Evolutionary conservation across 2,113 vertebrate genomes (phyloP).

Genomic region (Syngnathus scovelli): DNA sequence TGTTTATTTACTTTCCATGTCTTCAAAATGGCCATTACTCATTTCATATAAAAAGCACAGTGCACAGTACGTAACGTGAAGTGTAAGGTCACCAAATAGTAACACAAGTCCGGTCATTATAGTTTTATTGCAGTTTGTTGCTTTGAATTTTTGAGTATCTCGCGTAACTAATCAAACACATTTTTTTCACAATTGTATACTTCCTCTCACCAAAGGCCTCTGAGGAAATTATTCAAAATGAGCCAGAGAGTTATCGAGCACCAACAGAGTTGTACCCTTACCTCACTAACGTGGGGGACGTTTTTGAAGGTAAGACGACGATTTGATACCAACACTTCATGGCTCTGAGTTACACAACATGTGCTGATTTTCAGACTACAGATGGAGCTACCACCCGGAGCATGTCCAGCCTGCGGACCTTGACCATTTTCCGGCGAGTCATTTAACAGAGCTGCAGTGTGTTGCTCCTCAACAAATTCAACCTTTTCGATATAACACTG

Average conservation of each 20-base stretch:
- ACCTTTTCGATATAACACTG: constrained; percentile 42
- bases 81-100: not conserved
- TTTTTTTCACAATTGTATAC: not conserved
- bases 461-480: constrained; percentile 53
- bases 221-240: constrained; percentile 42
- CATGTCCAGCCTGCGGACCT: constrained; percentile 44
- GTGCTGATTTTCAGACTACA: constrained; percentile 42
- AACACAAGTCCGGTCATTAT: too few relatives aligned
- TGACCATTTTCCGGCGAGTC: constrained; percentile 47
- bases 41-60: too few relatives aligned
- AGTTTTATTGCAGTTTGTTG: too few relatives aligned
- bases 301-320: constrained; percentile 55
- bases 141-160: too few relatives aligned
- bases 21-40: too few relatives aligned
- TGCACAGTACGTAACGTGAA: not conserved
- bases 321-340: not conserved
- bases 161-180: not conserved
- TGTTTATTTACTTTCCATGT: too few relatives aligned
- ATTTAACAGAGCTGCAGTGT: constrained; percentile 58
- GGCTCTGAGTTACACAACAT: not conserved
- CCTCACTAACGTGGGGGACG: constrained; percentile 47
- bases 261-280: constrained; percentile 58
- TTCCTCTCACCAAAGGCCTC: constrained; percentile 38
- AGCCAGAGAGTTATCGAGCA: constrained; percentile 45
- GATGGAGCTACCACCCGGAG: constrained; percentile 53